A percentile compares a stretch with the other conserved stretches of the same genome.
phyloP scores from a whole-genome alignment of 2,797 vertebrate genomes.

The Decapterus maruadsi region DNA sequence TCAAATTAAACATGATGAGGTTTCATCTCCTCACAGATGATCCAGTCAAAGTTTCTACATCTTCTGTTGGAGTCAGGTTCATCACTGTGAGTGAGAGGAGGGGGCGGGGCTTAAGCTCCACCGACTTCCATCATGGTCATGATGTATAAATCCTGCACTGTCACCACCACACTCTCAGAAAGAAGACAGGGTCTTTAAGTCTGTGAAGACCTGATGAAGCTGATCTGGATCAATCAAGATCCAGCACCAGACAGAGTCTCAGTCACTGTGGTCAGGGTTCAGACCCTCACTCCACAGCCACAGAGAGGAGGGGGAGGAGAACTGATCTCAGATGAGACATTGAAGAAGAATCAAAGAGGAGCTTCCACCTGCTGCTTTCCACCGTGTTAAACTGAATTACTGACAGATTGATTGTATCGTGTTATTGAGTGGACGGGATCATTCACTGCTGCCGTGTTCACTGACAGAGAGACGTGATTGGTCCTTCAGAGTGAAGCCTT shows the following conservation, averaged over 20 bases:
- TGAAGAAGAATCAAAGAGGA: background rate
- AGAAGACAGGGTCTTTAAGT: background rate
- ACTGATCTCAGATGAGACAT: no score
- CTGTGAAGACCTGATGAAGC: background rate
- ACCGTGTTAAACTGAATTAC: no score
- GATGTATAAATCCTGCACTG: background rate
- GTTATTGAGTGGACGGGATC: background rate
- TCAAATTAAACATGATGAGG: constrained; percentile 5
- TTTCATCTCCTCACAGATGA: background rate
- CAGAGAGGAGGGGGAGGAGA: no score
- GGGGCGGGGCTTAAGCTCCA: background rate
- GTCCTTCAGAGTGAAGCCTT: constrained; percentile 1
- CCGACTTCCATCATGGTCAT: background rate
- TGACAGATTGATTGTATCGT: constrained; percentile 1
- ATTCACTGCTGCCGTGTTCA: background rate
- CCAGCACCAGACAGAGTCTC: no score
- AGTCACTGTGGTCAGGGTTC: no score
- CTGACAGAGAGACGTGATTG: constrained; percentile 45
- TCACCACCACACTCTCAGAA: background rate
- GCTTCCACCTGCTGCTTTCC: background rate
- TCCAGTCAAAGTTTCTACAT: background rate
- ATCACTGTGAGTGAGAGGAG: background rate
- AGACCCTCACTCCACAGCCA: no score
- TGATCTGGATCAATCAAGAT: background rate
- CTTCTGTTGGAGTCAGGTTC: background rate